These are phyloP conservation scores for Ciconia maguari DNA, from an alignment of 2,113 vertebrate species.

Conservation along the genomic window DNA sequence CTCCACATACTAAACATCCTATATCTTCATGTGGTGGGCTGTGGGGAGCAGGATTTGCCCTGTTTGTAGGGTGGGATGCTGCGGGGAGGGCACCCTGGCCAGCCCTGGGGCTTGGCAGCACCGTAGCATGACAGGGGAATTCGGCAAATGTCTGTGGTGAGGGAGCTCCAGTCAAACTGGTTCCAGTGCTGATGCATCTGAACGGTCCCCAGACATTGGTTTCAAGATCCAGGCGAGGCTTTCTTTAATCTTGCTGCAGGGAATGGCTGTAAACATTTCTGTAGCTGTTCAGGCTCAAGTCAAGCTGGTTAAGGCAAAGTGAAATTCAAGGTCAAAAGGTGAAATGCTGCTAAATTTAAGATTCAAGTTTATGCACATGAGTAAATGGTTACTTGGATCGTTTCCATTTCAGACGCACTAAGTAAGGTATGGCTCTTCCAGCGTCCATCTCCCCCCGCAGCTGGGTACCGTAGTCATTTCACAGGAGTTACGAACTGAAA, in stretches of 20 bases:
- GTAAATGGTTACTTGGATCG: constrained; percentile 26
- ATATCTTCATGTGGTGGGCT: not conserved
- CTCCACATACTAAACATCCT: not conserved
- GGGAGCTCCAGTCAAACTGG: not conserved
- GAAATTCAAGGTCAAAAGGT: constrained; percentile 49
- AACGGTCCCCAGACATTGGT: not conserved
- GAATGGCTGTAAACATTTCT: constrained; percentile 16
- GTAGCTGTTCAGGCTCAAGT: constrained; percentile 41
- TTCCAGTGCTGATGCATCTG: not conserved
- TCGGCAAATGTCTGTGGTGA: not conserved
- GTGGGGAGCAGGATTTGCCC: not conserved
- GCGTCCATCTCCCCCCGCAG: not conserved
- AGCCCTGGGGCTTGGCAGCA: not conserved
- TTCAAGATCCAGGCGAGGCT: not conserved
- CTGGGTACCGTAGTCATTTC: not conserved
- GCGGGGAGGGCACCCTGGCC: accelerated
- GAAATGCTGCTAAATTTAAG: constrained; percentile 45
- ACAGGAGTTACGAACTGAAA: not conserved
- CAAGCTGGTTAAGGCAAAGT: not conserved
- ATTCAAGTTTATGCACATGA: not conserved
- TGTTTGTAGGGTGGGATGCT: not conserved
- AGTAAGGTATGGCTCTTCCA: not conserved
- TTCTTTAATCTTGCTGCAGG: not conserved
- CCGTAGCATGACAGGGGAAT: not conserved
- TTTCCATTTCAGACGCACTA: constrained; percentile 7